Evolutionary conservation across 37 sponge, comb jelly and placozoan genomes (phyloP).

Genomic region (Ianthella basta): DNA sequence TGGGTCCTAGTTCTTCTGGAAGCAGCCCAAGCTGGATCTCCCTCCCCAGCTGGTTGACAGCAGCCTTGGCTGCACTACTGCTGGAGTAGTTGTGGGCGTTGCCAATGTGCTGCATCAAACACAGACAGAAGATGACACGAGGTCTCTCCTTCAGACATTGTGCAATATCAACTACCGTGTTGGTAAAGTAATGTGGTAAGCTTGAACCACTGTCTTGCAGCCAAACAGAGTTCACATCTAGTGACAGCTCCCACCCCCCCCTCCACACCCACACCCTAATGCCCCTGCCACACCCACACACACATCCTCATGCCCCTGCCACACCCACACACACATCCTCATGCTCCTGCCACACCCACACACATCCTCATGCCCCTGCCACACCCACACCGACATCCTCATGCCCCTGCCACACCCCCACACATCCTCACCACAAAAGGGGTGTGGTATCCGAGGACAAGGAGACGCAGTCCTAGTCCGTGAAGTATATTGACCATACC

Average conservation of each 20-base stretch:
- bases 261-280: conserved; percentile 1
- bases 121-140: neutral
- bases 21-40: conserved; percentile 79
- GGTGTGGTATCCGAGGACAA: conserved; percentile 91
- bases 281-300: conserved; percentile 14
- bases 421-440: conserved; percentile 86
- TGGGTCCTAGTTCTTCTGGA: conserved; percentile 71
- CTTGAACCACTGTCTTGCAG: no score
- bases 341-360: conserved; percentile 8
- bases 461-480: conserved; percentile 89
- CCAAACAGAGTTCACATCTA: no score
- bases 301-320: neutral
- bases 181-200: no score
- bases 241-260: neutral
- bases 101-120: conserved; percentile 75
- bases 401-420: conserved; percentile 13
- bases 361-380: neutral
- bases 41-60: conserved; percentile 72
- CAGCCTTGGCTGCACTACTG: conserved; percentile 78
- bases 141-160: neutral
- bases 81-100: conserved; percentile 91
- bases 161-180: neutral
- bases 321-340: conserved; percentile 29
- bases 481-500: conserved; percentile 92
- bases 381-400: conserved; percentile 25